Percentiles rank a stretch among this genome's conserved stretches.
phyloP scores from a whole-genome alignment of 2,888 invertebrate species.

The Cacoxenus indagator region DNA sequence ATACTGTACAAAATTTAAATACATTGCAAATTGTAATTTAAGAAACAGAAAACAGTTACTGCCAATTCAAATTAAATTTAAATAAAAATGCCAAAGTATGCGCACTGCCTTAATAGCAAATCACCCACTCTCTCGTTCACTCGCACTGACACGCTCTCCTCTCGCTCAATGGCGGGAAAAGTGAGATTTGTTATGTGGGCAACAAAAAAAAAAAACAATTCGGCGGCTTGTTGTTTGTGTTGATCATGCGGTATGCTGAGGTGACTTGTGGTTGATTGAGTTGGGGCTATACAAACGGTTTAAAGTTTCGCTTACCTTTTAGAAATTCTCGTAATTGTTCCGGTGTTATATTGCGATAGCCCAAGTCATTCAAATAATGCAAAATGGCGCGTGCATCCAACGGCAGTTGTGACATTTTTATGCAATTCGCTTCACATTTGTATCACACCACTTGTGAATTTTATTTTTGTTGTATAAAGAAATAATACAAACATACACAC shows the following conservation, averaged over 20 bases:
- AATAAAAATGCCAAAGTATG: conserved; percentile 37
- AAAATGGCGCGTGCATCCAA: conserved; percentile 82
- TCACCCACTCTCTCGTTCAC: conserved; percentile 24
- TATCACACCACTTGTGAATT: neutral
- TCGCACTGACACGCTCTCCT: conserved; percentile 3
- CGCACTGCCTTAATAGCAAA: neutral
- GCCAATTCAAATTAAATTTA: conserved; percentile 27
- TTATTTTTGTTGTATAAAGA: conserved; percentile 16
- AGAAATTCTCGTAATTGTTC: conserved; percentile 84
- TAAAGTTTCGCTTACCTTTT: conserved; percentile 76
- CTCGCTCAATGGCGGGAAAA: conserved; percentile 47
- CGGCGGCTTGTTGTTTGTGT: too few relatives aligned
- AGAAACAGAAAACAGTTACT: neutral
- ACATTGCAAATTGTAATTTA: conserved; percentile 32
- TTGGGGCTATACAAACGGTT: too few relatives aligned
- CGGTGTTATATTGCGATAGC: conserved; percentile 81
- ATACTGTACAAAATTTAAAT: conserved; percentile 21
- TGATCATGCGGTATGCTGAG: too few relatives aligned
- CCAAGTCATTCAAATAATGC: conserved; percentile 80
- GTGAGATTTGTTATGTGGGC: conserved; percentile 10
- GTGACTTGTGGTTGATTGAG: neutral
- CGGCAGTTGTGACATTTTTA: conserved; percentile 69
- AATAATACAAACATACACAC: too few relatives aligned
- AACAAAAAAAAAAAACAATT: too few relatives aligned
- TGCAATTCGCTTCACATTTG: conserved; percentile 11